Conservation (phyloP, 2,113 vertebrate species). For the Sinocyclocheilus grahami region DNA sequence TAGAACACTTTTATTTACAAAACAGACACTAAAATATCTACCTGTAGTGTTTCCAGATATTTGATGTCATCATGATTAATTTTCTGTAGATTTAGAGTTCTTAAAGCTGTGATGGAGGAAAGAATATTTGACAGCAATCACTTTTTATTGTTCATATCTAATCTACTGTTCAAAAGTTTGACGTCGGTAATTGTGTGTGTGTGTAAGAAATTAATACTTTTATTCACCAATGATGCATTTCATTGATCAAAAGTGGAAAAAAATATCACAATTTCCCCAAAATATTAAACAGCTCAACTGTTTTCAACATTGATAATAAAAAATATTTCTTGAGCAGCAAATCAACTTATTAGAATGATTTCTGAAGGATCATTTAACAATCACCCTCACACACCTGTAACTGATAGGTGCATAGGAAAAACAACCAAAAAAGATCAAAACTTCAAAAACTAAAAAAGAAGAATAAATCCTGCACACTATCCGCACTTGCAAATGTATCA, state of each 20-base stretch:
- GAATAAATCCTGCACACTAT: too few relatives aligned
- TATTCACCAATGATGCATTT: background rate
- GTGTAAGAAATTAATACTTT: background rate
- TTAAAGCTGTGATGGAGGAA: conserved; percentile 68
- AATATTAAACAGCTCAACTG: background rate
- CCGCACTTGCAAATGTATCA: too few relatives aligned
- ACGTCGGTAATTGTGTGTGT: background rate
- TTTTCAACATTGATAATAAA: background rate
- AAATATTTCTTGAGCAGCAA: background rate
- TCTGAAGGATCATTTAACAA: background rate
- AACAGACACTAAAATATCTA: conserved; percentile 49
- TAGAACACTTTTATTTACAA: background rate
- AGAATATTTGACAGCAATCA: background rate
- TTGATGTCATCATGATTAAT: conserved; percentile 75
- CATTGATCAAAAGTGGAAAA: background rate
- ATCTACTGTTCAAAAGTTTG: background rate
- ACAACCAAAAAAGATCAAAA: too few relatives aligned
- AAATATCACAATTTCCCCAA: background rate
- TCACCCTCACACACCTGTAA: too few relatives aligned
- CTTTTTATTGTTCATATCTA: background rate
- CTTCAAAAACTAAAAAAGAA: too few relatives aligned
- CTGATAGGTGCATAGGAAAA: too few relatives aligned
- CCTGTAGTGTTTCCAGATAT: conserved; percentile 79
- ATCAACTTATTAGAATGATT: background rate
- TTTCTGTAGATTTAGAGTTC: conserved; percentile 88